Evolutionary conservation across 2,797 vertebrate genomes (phyloP), one percentile per base, ranked within the genome.

Genomic region (Botia almorhae): DNA sequence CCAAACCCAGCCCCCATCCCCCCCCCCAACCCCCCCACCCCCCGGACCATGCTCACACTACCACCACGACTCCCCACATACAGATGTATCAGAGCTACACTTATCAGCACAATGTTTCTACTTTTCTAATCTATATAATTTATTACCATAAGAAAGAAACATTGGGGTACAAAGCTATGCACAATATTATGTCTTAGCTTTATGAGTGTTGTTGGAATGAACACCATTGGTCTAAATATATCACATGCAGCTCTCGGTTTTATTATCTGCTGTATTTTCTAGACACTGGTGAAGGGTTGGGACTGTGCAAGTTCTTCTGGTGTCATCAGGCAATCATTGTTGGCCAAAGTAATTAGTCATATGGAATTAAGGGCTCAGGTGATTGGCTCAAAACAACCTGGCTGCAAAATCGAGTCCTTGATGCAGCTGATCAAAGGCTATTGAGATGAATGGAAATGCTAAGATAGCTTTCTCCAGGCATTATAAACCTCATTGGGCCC

Each of bases 41-140:
- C n/a, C n/a, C n/a, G n/a, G n/a, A n/a, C 39, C 65, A 81, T n/a
- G 6, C 73, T 51, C 56, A 51, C 48, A 64, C 67, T 67, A 61
- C 55, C 67, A 80, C 56, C 33, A 48, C n/a, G 69, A 69, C 81
- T 64, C 69, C 50, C 74, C 76, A 43, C 36, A 29, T 75, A 65
- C 76, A 83, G 67, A 80, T 74, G 71, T 65, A 83, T 64, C 33
- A 68, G 46, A 87, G 89, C 87, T 90, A 87, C 89, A 88, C 89
- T 86, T 93, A 93, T 93, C 91, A 89, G 85, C 46, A 86, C 89
- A 93, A 93, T 92, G 92, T 91, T 93, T 93, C 90, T 92, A 91
- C 91, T 92, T 93, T 92, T 91, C 90, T 92, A 92, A 93, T 94
- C 92, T 91, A 89, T 89, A 93, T 92, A 90, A 93, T 93, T 93